phyloP scores from a whole-genome alignment of 2,113 vertebrate species.

The Martes martes region DNA sequence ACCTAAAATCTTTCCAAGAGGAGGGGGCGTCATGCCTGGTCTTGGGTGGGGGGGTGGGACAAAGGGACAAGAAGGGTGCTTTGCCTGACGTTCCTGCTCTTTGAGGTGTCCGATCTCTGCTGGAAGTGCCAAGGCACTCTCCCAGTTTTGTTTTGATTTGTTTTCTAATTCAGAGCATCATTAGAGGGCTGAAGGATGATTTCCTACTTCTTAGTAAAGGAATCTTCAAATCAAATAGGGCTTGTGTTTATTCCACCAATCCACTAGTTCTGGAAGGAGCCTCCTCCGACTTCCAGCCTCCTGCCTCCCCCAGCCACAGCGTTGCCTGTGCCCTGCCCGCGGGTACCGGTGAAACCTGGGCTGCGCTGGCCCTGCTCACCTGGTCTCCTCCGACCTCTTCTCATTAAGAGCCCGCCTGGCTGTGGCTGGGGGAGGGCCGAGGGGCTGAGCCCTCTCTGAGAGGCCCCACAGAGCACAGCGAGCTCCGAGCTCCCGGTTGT shows the following conservation, averaged over 20 bases:
- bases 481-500: neutral
- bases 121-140: neutral
- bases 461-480: neutral
- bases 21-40: neutral
- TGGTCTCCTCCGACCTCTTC: neutral
- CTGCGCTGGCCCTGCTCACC: accelerated
- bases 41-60: neutral
- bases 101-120: neutral
- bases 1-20: neutral
- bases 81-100: neutral
- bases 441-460: neutral
- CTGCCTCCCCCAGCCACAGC: neutral
- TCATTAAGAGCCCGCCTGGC: neutral
- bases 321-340: neutral
- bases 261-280: neutral
- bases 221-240: constrained; percentile 9
- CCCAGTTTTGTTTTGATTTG: neutral
- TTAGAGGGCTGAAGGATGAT: neutral
- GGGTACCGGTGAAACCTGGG: neutral
- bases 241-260: neutral
- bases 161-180: neutral
- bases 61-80: neutral
- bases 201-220: constrained; percentile 33
- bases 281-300: constrained; percentile 12
- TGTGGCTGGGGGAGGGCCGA: neutral